Evolutionary conservation across 2,888 invertebrate species (phyloP).

Genomic region (Oscheius onirici): DNA sequence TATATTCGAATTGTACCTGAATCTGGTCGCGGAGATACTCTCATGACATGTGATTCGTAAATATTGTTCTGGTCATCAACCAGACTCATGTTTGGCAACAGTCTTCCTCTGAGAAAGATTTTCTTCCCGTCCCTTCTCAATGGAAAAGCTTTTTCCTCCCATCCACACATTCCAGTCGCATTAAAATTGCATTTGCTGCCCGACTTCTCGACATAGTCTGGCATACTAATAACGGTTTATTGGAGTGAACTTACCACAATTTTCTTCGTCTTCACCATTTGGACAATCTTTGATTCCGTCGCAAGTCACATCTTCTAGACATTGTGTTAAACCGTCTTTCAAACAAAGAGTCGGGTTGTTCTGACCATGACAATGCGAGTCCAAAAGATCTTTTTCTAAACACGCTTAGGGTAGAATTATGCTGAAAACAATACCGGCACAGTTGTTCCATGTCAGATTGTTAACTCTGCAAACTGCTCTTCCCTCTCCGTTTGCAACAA

Average conservation of each 20-base stretch:
- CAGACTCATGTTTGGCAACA: not conserved
- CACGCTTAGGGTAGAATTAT: not conserved
- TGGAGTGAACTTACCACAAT: constrained; percentile 6
- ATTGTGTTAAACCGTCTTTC: not conserved
- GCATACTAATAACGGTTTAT: not conserved
- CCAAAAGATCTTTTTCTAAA: not conserved
- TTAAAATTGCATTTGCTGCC: constrained; percentile 22
- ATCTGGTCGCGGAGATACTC: not conserved
- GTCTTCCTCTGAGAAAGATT: not conserved
- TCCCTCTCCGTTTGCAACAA: not conserved
- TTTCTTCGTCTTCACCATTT: constrained; percentile 24
- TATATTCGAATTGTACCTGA: not conserved
- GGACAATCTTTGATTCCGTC: constrained; percentile 21
- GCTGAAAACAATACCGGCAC: constrained; percentile 16
- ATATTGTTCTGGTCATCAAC: not conserved
- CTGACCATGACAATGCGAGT: not conserved
- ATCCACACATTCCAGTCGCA: not conserved
- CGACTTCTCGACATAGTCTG: constrained; percentile 12
- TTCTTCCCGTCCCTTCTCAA: constrained; percentile 1
- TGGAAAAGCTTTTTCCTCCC: constrained; percentile 15
- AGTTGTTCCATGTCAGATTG: constrained; percentile 22
- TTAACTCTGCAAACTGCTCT: not conserved
- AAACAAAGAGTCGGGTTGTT: constrained; percentile 18
- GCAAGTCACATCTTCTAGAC: constrained; percentile 21
- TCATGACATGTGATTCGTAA: constrained; percentile 3